Evolutionary conservation across 2,113 vertebrate genomes (phyloP).

Genomic region (Lota lota): DNA sequence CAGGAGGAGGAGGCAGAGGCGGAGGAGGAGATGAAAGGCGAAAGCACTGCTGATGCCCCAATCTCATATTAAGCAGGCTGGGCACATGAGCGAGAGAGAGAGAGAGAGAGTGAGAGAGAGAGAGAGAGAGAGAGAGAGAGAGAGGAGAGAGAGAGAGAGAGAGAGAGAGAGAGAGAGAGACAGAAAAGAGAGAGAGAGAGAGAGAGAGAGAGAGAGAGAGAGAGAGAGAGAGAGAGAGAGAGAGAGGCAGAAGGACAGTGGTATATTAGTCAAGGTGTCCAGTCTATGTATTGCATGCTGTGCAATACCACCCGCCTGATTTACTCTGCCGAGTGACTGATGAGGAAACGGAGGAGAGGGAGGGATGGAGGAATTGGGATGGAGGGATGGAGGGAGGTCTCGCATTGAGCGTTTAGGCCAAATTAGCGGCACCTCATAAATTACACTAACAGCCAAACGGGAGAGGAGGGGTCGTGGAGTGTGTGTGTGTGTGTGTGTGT

Average conservation of each 20-base stretch:
- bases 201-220: slow-evolving; percentile 1
- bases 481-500: slow-evolving; percentile 1
- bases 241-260: slow-evolving; percentile 57
- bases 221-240: slow-evolving; percentile 17
- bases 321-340: slow-evolving; percentile 71
- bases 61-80: no score
- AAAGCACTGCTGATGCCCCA: no score
- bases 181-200: slow-evolving; percentile 1
- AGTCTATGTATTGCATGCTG: slow-evolving; percentile 72
- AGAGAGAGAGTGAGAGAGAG: slow-evolving; percentile 39
- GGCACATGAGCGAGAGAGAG: not conserved
- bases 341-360: slow-evolving; percentile 53
- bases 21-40: no score
- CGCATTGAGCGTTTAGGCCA: slow-evolving; percentile 70
- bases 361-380: slow-evolving; percentile 44
- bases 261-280: slow-evolving; percentile 73
- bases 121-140: slow-evolving; percentile 5
- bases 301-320: slow-evolving; percentile 73
- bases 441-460: slow-evolving; percentile 67
- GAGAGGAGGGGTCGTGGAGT: slow-evolving; percentile 37
- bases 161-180: slow-evolving; percentile 42
- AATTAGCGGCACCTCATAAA: slow-evolving; percentile 75
- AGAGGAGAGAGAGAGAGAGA: slow-evolving; percentile 8
- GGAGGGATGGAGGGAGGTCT: slow-evolving; percentile 66
- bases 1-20: no score